phyloP scores from a whole-genome alignment of 2,888 invertebrate genomes.

The Sinopyrophorus schimmeli region DNA sequence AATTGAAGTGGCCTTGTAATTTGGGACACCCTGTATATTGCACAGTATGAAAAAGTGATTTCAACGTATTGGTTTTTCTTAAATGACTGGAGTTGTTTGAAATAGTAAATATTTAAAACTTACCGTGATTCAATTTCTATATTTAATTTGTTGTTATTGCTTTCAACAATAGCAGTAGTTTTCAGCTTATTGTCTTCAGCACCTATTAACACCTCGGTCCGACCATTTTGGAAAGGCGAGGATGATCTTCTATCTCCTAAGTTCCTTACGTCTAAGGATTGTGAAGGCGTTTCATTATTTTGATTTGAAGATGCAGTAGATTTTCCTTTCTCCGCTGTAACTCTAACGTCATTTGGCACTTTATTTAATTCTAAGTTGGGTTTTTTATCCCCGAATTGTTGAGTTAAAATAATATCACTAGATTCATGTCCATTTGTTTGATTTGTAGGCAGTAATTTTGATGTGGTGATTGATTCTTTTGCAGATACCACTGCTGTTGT shows the following conservation, averaged over 20 bases:
- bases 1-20: too few relatives aligned
- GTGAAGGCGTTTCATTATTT: slow-evolving; percentile 38
- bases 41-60: too few relatives aligned
- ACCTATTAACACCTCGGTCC: slow-evolving; percentile 74
- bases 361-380: slow-evolving; percentile 34
- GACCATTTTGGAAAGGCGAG: slow-evolving; percentile 69
- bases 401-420: slow-evolving; percentile 43
- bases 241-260: slow-evolving; percentile 57
- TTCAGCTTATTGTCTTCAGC: slow-evolving; percentile 65
- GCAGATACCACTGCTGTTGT: slow-evolving; percentile 51
- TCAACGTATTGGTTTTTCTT: too few relatives aligned
- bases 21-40: too few relatives aligned
- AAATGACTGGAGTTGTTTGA: too few relatives aligned
- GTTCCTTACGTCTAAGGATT: slow-evolving; percentile 55
- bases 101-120: slow-evolving; percentile 48
- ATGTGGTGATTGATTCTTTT: slow-evolving; percentile 51
- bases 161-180: slow-evolving; percentile 64
- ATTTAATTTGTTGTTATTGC: slow-evolving; percentile 59
- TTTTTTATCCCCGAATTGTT: slow-evolving; percentile 38
- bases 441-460: slow-evolving; percentile 42
- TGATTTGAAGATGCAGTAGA: slow-evolving; percentile 21
- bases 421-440: slow-evolving; percentile 44
- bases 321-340: slow-evolving; percentile 29
- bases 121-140: slow-evolving; percentile 63
- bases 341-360: slow-evolving; percentile 49